phyloP scores from a whole-genome alignment of 1,140 invertebrate genomes.

The Drosophila arawakana region DNA sequence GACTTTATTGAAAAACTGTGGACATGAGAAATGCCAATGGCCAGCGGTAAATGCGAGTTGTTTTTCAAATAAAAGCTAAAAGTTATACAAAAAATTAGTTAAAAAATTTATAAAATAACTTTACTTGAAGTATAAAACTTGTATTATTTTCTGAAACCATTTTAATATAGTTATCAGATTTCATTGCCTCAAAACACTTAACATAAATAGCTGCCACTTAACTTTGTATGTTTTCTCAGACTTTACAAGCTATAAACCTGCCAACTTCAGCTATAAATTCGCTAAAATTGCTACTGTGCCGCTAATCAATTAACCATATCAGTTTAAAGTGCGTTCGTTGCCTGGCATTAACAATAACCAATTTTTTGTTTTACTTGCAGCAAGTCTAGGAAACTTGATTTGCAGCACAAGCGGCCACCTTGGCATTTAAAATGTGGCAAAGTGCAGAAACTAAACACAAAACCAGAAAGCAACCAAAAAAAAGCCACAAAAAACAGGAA shows the following conservation, averaged over 20 bases:
- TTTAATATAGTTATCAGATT: too few species aligned
- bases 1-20: conserved; percentile 70
- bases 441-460: conserved; percentile 61
- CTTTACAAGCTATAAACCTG: too few species aligned
- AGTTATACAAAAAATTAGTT: too few species aligned
- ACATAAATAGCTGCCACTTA: too few species aligned
- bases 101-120: too few species aligned
- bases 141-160: too few species aligned
- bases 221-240: too few species aligned
- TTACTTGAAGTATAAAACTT: too few species aligned
- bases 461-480: conserved; percentile 72
- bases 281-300: too few species aligned
- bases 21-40: conserved; percentile 49
- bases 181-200: too few species aligned
- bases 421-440: conserved; percentile 72
- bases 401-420: conserved; percentile 57
- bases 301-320: conserved; percentile 24
- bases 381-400: conserved; percentile 57
- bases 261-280: too few species aligned
- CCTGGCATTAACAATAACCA: conserved; percentile 63
- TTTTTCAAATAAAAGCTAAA: too few species aligned
- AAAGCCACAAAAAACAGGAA: conserved; percentile 66
- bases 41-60: conserved; percentile 37
- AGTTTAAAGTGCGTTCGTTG: conserved; percentile 40
- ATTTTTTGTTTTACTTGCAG: conserved; percentile 32